phyloP scores from a whole-genome alignment of 2,888 invertebrate genomes.

The Seira sanloemensis region DNA sequence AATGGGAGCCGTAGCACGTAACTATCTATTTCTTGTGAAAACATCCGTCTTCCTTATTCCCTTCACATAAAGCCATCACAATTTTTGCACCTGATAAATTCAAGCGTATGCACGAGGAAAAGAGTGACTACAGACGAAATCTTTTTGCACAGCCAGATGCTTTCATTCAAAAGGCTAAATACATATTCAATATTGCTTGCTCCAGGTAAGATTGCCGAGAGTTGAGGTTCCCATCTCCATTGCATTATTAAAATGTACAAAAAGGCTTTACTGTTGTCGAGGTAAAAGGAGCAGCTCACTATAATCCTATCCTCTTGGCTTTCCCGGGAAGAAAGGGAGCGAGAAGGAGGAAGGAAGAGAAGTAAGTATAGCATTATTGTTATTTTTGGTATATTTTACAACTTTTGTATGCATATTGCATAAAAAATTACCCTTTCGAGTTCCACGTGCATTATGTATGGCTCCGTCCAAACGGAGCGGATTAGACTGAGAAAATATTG shows the following conservation, averaged over 20 bases:
- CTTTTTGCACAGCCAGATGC: not conserved
- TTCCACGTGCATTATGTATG: too few species aligned
- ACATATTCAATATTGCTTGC: not conserved
- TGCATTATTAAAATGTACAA: slow-evolving; percentile 30
- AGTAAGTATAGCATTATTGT: not conserved
- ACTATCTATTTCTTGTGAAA: not conserved
- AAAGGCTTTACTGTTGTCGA: not conserved
- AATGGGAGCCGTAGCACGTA: not conserved
- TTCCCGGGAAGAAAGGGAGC: not conserved
- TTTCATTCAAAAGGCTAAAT: not conserved
- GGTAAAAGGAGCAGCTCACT: slow-evolving; percentile 7
- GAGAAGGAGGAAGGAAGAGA: not conserved
- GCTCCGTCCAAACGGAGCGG: too few species aligned
- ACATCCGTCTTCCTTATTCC: not conserved
- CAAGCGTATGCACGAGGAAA: not conserved
- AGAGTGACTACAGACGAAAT: not conserved
- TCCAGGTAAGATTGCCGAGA: slow-evolving; percentile 4
- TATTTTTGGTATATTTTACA: not conserved
- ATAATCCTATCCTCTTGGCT: slow-evolving; percentile 17
- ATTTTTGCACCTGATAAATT: slow-evolving; percentile 4
- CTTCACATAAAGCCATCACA: not conserved
- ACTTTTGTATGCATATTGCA: not conserved
- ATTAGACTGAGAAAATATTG: too few species aligned
- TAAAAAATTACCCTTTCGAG: not conserved
- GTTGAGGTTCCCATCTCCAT: slow-evolving; percentile 6